Conservation (phyloP, 2,797 vertebrate genomes). For the Cetoscarus ocellatus region DNA sequence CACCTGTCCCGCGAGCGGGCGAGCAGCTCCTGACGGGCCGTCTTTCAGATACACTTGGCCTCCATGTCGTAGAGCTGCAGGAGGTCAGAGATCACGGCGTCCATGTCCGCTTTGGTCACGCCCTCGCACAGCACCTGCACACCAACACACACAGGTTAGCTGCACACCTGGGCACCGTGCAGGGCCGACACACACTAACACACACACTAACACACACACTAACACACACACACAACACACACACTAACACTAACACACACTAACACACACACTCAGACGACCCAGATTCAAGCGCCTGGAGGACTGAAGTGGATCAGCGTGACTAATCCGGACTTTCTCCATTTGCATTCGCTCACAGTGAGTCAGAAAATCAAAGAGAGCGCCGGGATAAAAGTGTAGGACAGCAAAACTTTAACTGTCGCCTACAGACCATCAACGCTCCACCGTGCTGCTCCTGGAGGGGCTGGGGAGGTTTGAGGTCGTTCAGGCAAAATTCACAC, state of each 20-base stretch:
- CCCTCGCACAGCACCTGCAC: constrained; percentile 88
- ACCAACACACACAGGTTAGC: constrained; percentile 32
- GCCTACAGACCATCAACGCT: constrained; percentile 4
- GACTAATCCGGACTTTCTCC: constrained; percentile 17
- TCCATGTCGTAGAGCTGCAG: constrained; percentile 92
- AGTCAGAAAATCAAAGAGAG: constrained; percentile 16
- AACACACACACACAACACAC: constrained; percentile 51
- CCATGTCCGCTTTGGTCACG: constrained; percentile 84
- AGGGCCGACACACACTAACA: not conserved
- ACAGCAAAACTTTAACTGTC: constrained; percentile 2
- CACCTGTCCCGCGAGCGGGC: not conserved
- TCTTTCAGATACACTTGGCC: constrained; percentile 87
- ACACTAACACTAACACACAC: constrained; percentile 52
- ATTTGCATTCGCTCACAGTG: constrained; percentile 34
- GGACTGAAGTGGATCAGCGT: constrained; percentile 27
- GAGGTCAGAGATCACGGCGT: constrained; percentile 89
- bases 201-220: constrained; percentile 23
- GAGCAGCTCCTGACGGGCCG: not conserved
- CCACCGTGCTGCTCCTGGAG: no score
- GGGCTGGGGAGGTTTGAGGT: constrained; percentile 18
- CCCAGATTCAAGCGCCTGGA: constrained; percentile 42
- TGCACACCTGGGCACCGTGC: constrained; percentile 57
- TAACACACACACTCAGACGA: constrained; percentile 40
- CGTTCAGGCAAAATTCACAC: not conserved
- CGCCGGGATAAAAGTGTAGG: constrained; percentile 20